Evolutionary conservation across 1,140 invertebrate genomes (phyloP).

Genomic region (Apis florea): DNA sequence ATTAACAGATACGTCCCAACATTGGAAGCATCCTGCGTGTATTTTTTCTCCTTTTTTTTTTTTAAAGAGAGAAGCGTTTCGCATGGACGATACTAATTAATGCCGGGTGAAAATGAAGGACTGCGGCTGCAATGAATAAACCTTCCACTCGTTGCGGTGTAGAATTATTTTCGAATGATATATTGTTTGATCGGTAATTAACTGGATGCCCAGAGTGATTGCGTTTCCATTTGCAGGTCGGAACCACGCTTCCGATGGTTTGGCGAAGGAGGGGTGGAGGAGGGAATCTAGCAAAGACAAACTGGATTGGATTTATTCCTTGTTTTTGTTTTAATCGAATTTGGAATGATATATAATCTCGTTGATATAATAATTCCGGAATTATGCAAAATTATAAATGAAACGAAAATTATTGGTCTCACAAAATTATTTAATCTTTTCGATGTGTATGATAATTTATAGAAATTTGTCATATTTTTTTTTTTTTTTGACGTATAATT

Average conservation of each 20-base stretch:
- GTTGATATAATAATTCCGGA: no score
- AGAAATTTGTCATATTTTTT: no score
- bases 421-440: no score
- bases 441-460: no score
- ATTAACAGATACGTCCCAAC: no score
- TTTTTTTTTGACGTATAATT: no score
- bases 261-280: neutral
- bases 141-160: neutral
- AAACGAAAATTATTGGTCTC: no score
- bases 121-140: neutral
- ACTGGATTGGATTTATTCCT: neutral
- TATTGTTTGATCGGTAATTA: conserved; percentile 29
- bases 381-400: no score
- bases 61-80: neutral
- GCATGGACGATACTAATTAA: conserved; percentile 1
- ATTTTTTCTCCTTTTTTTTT: neutral
- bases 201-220: conserved; percentile 20
- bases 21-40: no score
- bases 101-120: neutral
- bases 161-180: conserved; percentile 29
- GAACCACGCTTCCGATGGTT: conserved; percentile 1
- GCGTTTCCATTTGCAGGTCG: conserved; percentile 30
- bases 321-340: neutral
- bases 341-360: no score
- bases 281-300: neutral